Percentiles rank a stretch among this genome's conserved stretches.
Conservation (phyloP, 2,113 vertebrate genomes). For the Laticauda colubrina region DNA sequence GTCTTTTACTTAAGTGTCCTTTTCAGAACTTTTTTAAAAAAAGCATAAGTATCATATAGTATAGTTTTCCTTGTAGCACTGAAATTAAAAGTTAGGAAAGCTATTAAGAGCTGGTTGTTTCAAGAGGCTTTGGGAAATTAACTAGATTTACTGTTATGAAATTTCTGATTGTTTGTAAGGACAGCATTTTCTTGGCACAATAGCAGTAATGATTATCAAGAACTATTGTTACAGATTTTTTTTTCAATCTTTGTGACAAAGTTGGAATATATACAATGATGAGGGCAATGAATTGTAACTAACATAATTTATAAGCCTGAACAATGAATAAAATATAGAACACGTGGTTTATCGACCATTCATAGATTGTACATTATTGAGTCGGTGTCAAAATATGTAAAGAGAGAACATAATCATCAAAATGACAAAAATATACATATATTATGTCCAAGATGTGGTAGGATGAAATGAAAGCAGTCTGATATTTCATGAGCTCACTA, state of each 20-base stretch:
- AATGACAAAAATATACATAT: background rate
- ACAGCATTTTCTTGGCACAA: background rate
- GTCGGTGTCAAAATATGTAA: background rate
- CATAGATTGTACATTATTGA: background rate
- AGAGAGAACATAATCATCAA: background rate
- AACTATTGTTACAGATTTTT: background rate
- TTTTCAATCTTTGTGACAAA: background rate
- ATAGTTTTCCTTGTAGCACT: background rate
- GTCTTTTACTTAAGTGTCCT: background rate
- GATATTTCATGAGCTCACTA: background rate
- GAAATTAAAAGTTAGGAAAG: background rate
- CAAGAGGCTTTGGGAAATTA: background rate
- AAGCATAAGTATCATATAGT: background rate
- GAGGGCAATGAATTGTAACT: background rate
- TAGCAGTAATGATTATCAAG: background rate
- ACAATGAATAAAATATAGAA: background rate
- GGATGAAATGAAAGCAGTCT: background rate
- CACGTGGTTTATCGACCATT: background rate
- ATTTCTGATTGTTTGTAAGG: background rate
- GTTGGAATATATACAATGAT: background rate
- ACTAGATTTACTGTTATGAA: background rate
- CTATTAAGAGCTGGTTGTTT: background rate
- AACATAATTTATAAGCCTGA: background rate
- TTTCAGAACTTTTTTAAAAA: background rate
- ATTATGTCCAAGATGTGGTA: background rate